phyloP scores from a whole-genome alignment of 2,888 invertebrate genomes.

The Hirtodrosophila histrioides region DNA sequence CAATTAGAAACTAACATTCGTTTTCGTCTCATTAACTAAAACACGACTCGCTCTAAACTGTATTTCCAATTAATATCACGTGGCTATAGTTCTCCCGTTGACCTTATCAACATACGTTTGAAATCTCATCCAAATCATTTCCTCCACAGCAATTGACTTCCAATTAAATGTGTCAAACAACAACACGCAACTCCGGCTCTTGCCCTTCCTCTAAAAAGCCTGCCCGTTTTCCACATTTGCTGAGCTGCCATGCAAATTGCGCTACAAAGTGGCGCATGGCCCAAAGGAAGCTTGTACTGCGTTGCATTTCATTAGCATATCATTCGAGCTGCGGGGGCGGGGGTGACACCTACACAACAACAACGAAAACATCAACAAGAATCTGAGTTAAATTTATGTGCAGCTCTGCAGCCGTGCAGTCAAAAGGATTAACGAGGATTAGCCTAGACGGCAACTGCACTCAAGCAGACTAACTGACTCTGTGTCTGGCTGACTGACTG shows the following conservation, averaged over 20 bases:
- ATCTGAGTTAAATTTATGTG: slow-evolving; percentile 61
- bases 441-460: slow-evolving; percentile 40
- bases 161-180: slow-evolving; percentile 67
- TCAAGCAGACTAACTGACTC: slow-evolving; percentile 26
- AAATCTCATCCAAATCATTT: slow-evolving; percentile 19
- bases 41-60: no score
- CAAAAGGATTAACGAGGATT: slow-evolving; percentile 77
- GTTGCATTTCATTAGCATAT: slow-evolving; percentile 74
- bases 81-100: no score
- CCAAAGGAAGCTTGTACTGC: slow-evolving; percentile 25
- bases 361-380: slow-evolving; percentile 18
- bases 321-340: slow-evolving; percentile 32
- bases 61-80: no score
- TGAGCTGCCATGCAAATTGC: slow-evolving; percentile 42
- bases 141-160: slow-evolving; percentile 63
- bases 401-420: slow-evolving; percentile 27
- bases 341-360: slow-evolving; percentile 33
- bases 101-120: no score
- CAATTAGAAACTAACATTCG: no score
- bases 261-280: slow-evolving; percentile 59
- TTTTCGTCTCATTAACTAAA: no score
- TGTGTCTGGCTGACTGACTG: slow-evolving; percentile 18
- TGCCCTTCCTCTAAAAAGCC: neutral
- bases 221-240: slow-evolving; percentile 17
- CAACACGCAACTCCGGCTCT: slow-evolving; percentile 6